phyloP scores from a whole-genome alignment of 53 echinoderm and acorn worm species.

The Arbacia lixula region DNA sequence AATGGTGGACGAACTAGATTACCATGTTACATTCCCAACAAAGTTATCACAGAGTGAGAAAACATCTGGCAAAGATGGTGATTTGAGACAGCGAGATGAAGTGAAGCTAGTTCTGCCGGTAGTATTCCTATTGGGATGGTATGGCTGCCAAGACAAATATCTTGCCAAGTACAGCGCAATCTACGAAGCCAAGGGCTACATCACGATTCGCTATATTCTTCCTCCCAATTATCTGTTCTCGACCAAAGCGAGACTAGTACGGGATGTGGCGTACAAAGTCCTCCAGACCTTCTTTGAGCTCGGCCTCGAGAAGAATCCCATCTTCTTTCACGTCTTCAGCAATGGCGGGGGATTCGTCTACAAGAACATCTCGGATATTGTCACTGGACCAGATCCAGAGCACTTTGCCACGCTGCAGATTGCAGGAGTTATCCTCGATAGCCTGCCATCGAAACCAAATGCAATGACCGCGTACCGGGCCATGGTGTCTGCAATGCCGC shows the following conservation, averaged over 20 bases:
- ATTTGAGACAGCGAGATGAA: not conserved
- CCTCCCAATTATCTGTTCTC: conserved; percentile 60
- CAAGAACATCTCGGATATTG: conserved; percentile 70
- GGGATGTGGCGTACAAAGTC: conserved; percentile 71
- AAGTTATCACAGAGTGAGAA: not conserved
- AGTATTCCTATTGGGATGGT: conserved; percentile 92
- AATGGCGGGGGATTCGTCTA: conserved; percentile 86
- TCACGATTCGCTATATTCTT: conserved; percentile 85
- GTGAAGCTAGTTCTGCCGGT: conserved; percentile 69
- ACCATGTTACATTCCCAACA: conserved; percentile 14
- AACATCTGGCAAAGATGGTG: not conserved
- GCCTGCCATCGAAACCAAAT: conserved; percentile 62
- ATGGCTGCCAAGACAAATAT: conserved; percentile 84
- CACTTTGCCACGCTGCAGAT: conserved; percentile 62
- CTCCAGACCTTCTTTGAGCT: conserved; percentile 86
- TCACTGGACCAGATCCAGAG: conserved; percentile 60
- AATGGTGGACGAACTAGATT: conserved; percentile 36
- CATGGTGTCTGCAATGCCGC: conserved; percentile 33
- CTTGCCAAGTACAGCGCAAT: conserved; percentile 87
- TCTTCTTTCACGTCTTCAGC: conserved; percentile 93
- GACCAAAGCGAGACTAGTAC: conserved; percentile 9
- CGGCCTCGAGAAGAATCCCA: conserved; percentile 83
- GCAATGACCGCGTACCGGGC: conserved; percentile 44
- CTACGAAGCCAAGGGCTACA: conserved; percentile 82
- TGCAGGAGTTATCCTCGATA: conserved; percentile 81